Evolutionary conservation across 2,797 vertebrate genomes (phyloP), one percentile per base, ranked within the genome.

Genomic region (Bovichtus variegatus): DNA sequence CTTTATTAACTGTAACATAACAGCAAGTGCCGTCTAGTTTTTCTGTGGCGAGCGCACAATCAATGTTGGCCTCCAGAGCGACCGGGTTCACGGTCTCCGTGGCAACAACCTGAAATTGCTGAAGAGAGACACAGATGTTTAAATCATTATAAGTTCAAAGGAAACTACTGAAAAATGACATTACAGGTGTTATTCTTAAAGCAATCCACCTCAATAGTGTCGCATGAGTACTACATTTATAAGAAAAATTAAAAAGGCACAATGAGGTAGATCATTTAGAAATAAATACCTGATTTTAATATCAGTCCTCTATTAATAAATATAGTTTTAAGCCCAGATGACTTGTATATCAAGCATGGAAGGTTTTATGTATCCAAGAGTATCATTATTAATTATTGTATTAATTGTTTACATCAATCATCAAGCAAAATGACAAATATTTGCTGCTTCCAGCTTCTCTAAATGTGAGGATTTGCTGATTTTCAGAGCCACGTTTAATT

Each of bases 11-110:
- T 6, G 97, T 94, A n/a, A 98, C 93, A 8, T 97, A 99, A 78
- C 97, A 99, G 93, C 98, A 99, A 12, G 97, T 99, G 36, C 98
- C 98, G 2, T 98, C 98, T 81, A 99, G 92, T 81, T 99, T 99
- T 82, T 99, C 97, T 38, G 97, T 99, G 75, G 97, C 95, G 41
- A 96, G 46, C 0, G 97, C 97, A 83, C 49, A 90, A 47, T 95
- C 84, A 21, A 98, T 58, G 71, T 95, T 91, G 12, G 97, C 96
- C 67, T 95, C 95, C 82, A 97, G 76, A 0, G 96, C 97, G 23
- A 94, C 90, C 0, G 93, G 96, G 84, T 95, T 97, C 91, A 99
- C 23, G 0, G 81, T 94, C 76, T 96, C 95, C 23, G 97, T 98
- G 76, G 98, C 98, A 76, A 98, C 90, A 54, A 99, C 96, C 94